These are phyloP conservation scores for Daubentonia madagascariensis DNA, from an alignment of 2,113 vertebrate species.

Conservation along the genomic window DNA sequence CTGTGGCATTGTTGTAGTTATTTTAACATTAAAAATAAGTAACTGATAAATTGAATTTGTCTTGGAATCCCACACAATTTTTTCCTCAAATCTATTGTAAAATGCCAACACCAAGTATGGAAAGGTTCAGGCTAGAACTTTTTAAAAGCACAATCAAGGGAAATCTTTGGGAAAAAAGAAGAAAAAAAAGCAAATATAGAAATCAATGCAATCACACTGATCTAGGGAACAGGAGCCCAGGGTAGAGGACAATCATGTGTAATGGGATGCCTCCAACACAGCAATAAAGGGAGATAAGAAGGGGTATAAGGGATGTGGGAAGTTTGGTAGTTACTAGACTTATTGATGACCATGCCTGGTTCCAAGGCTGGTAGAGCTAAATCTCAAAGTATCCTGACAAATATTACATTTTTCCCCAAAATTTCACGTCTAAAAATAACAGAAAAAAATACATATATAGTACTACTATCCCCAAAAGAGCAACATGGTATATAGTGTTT, in stretches of 20 bases:
- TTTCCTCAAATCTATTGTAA: slow-evolving; percentile 19
- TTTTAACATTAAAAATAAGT: slow-evolving; percentile 54
- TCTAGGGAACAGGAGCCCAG: not conserved
- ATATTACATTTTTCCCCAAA: not conserved
- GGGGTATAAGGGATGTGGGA: not conserved
- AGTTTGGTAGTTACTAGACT: not conserved
- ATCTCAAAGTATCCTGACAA: not conserved
- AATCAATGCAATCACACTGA: not conserved
- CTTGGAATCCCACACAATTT: not conserved
- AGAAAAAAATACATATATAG: not conserved
- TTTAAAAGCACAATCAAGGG: not conserved
- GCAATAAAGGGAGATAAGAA: not conserved
- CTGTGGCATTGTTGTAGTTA: not conserved
- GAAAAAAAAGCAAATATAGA: not conserved
- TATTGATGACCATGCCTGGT: not conserved
- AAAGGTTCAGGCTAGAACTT: not conserved
- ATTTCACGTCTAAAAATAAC: slow-evolving; percentile 22
- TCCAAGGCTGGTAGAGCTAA: not conserved
- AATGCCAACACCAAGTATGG: not conserved
- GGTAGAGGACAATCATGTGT: not conserved
- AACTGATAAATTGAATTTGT: slow-evolving; percentile 44
- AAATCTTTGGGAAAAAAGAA: not conserved
- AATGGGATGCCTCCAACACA: not conserved
- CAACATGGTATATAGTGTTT: not conserved
- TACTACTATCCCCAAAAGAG: not conserved